Conservation (phyloP, 2,797 vertebrate genomes). For the Crocodylus rhombifer region DNA sequence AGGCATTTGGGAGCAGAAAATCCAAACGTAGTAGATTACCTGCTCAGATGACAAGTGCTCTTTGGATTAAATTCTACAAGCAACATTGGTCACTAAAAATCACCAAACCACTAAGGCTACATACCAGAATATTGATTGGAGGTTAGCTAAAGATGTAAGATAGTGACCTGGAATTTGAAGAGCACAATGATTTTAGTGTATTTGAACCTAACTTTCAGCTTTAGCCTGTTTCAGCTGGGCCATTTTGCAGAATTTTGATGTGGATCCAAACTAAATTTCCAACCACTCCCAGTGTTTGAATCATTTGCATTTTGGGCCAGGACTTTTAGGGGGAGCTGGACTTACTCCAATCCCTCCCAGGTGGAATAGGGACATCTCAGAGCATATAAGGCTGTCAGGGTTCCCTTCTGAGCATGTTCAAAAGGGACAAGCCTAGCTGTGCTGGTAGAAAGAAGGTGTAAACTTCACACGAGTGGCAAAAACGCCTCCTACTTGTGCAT, state of each 20-base stretch:
- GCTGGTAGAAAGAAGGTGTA: too few species aligned
- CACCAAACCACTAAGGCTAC: neutral
- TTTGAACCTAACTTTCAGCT: neutral
- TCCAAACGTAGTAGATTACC: neutral
- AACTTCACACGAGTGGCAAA: too few species aligned
- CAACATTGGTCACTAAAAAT: neutral
- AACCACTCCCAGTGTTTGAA: neutral
- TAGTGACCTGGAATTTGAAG: neutral
- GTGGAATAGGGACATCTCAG: too few species aligned
- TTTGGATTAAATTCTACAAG: neutral
- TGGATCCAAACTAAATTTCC: neutral
- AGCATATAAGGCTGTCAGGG: too few species aligned
- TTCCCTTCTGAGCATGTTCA: too few species aligned
- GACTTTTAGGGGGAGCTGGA: too few species aligned
- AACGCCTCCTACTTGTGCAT: too few species aligned
- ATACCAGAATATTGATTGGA: neutral
- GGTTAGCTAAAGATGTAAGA: neutral
- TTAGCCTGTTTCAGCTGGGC: neutral
- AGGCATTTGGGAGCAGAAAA: too few species aligned
- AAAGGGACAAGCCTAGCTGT: too few species aligned
- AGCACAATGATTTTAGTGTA: neutral
- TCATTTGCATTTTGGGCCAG: too few species aligned
- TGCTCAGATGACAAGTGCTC: neutral
- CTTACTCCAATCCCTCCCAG: too few species aligned
- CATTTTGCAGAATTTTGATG: neutral